A percentile compares a stretch with the other conserved stretches of the same genome.
phyloP scores from a whole-genome alignment of 2,797 vertebrate species.

The Gambusia yucatana region DNA sequence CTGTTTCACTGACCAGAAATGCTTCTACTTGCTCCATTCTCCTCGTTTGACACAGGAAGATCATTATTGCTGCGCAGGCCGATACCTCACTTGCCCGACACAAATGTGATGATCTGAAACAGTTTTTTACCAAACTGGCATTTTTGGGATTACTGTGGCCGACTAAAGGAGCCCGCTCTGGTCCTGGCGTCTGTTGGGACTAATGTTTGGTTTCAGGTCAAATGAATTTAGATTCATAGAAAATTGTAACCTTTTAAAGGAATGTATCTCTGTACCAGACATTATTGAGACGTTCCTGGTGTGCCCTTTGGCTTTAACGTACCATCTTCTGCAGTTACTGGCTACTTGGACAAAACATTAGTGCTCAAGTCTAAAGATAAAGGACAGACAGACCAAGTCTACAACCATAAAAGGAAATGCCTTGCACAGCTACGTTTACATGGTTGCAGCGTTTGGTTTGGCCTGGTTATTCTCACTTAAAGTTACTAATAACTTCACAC shows the following conservation, averaged over 20 bases:
- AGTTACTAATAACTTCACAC: conserved; percentile 41
- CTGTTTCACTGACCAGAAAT: neutral
- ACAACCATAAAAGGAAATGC: conserved; percentile 73
- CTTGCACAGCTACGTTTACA: conserved; percentile 60
- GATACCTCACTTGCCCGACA: neutral
- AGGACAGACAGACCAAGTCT: conserved; percentile 22
- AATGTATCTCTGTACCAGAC: neutral
- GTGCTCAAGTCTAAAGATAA: conserved; percentile 1
- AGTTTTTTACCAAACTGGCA: neutral
- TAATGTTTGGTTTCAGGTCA: neutral
- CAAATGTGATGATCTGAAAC: neutral
- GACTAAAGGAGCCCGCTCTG: neutral
- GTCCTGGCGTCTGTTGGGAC: neutral
- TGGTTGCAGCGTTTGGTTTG: conserved; percentile 36
- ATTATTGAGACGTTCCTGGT: neutral
- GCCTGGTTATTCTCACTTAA: conserved; percentile 67
- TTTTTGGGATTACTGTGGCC: neutral
- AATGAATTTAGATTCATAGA: neutral
- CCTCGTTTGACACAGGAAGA: neutral
- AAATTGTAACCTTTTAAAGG: neutral
- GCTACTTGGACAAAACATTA: neutral
- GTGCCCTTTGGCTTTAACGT: neutral
- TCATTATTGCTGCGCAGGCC: neutral
- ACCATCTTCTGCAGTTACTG: neutral
- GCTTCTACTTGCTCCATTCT: neutral